Base-by-base conservation (phyloP, 2,888 invertebrate genomes). In the Andricus quercusramuli region DNA sequence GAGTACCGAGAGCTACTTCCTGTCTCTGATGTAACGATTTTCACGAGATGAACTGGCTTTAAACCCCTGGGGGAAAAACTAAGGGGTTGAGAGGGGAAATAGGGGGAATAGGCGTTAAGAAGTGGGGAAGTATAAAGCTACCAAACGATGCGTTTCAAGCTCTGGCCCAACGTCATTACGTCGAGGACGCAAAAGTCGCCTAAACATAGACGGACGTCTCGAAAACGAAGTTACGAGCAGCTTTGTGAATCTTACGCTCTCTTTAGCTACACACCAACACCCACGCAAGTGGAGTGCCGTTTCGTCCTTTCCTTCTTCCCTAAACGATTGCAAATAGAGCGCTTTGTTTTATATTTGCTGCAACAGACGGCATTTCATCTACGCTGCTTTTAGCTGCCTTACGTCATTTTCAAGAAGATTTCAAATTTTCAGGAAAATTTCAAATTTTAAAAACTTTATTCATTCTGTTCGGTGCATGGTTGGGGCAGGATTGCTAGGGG, bases 171-270 rank as follows among this genome's bases (percentile, higher is more conserved):
- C 51, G 74, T 51, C 51, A 74, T 74, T 74, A n/a, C 74, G 51
- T 56, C 74, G 74, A 74, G 74, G 74, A 74, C 70, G 70, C 70
- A 51, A 51, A 70, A 70, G 70, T 51, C 29, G 70, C 47, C 74
- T 74, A 74, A 74, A 74, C 74, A 74, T 74, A 74, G 74, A 29
- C 74, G 51, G 74, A 74, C 74, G 74, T 74, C 74, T 74, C 29
- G 47, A n/a, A 74, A 74, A n/a, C 32, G 25, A 68, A 68, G 47
- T 68, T 68, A 68, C 44, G 68, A 68, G 25, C 44, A 68, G 68
- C 74, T 74, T 74, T 74, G 74, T 56, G 29, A 74, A 56, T 74
- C 74, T 74, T 51, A 68, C 22, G 29, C 20, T 70, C 51, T 70
- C 74, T 74, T 51, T 74, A 74, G 74, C 32, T 56, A 56, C n/a